Base-by-base conservation (phyloP, 1,140 invertebrate species). In the Zaprionus lachaisei region DNA sequence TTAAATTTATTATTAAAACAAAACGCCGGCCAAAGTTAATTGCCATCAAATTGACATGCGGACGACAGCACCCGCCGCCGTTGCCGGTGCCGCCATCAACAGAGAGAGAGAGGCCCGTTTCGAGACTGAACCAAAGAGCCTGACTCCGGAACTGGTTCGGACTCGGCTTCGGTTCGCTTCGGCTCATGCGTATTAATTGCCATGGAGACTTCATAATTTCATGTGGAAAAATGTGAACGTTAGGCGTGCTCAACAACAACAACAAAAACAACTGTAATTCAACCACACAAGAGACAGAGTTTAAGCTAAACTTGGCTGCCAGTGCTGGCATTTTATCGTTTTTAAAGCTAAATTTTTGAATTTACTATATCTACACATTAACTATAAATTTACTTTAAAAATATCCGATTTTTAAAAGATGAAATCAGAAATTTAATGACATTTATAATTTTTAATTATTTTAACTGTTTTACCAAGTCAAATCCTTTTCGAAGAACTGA, bases 21-120 rank as follows among this genome's bases (percentile, higher is more conserved):
- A 91, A 86, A 86, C 72, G 71, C 64, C 63, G 38, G 71, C 68
- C 61, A 72, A 57, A 87, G 57, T 86, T 91, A 91, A 91, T 91
- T 91, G 86, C 86, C 86, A 83, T 91, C 80, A 91, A 91, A 91
- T 91, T 91, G 86, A 91, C 79, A 82, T 85, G 83, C 82, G 80
- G 79, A 83, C 70, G 83, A 86, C 86, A 91, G 79, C 86, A 91
- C 86, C 86, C 86, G 82, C 86, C 80, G 41, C 41, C n/a, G 37
- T 15, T 15, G 37, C 4, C n/a, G 37, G 5, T 15, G 37, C 14
- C 37, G 14, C 12, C 4, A 12, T 38, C 14, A 12, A 3, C 4
- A 64, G 54, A 76, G 62, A 64, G 56, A 76, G 65, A 77, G 70
- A 41, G 38, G 38, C 38, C 38, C 15, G 38, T 6, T 47, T 58